Base-by-base conservation (phyloP, 2,797 vertebrate genomes). In the Diplodus sargus region DNA sequence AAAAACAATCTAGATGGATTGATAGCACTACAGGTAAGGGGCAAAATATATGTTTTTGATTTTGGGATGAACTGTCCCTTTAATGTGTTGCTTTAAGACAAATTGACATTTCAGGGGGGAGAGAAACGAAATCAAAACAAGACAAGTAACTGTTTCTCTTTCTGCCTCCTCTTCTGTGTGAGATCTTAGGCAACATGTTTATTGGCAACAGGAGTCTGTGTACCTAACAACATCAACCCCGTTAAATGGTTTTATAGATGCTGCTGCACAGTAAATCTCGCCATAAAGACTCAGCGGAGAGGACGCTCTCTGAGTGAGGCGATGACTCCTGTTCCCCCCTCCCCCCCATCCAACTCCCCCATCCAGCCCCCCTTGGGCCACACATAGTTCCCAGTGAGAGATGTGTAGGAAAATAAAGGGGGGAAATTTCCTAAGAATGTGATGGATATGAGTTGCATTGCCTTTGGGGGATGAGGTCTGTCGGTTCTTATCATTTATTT, bases 171-270 rank as follows among this genome's bases (percentile, higher is more conserved):
- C 70, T 81, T 85, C 75, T 84, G 61, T 66, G 13, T 42, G 39
- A 77, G 51, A 81, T 85, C 79, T 92, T 86, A 90, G 86, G 87
- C 81, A 93, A 89, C 85, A 85, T 93, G 94, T 95, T 95, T 94
- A 93, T 93, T 94, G 93, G 94, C 88, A 94, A 94, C 93, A 90
- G 85, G 84, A 84, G 72, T 90, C 85, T 93, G 92, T 93, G 94
- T 95, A 90, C 85, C 90, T 91, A 91, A 93, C 93, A 95, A 95
- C 94, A 94, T 94, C 93, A 93, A 88, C 82, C 89, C 91, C 56
- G 90, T 93, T 94, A 94, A 94, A 95, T 75, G 65, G 79, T 91
- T 95, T 95, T 94, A 95, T 93, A 87, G 94, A 91, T 78, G 88
- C 90, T 91, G 78, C 61, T 83, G 69, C 78, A 89, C 87, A 86